Evolutionary conservation across 2,797 vertebrate species (phyloP), one percentile per base, ranked within the genome.

Genomic region (Halcyon chelicuti): DNA sequence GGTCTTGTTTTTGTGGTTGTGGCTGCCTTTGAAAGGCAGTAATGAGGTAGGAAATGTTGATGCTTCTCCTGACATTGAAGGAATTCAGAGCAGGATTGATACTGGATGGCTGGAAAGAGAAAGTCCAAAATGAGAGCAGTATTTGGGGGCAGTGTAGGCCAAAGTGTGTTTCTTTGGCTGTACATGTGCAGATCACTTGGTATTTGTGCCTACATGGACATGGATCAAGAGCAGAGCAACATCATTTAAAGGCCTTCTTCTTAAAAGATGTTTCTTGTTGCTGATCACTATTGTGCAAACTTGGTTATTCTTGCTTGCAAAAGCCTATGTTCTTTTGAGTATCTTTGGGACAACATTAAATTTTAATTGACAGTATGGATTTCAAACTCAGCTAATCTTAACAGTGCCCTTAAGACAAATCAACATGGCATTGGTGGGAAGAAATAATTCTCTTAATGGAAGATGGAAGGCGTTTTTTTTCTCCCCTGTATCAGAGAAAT

Each of bases 21-120:
- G 67, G 33, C 47, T 94, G 85, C 65, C 52, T 94, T 94, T 90
- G 75, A 94, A 94, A 94, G 57, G 72, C 40, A 71, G 57, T 80
- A 76, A 91, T 71, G 81, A 96, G 75, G 87, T 58, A 76, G 75
- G 75, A 79, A 91, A 92, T 35, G 40, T 86, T 91, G 73, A 52
- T 7, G 2, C 25, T 87, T n/a, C 37, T 88, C 91, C 68, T 83
- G 63, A 74, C 1, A 25, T 61, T 14, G 40, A 89, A 90, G 31
- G 10, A 11, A 60, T 89, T 73, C 44, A 37, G 82, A 88, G n/a
- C 39, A 76, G 75, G 70, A 29, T 68, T 70, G 73, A 54, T 66
- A 58, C 54, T 92, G 82, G 14, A 42, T 3, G 11, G 16, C 31
- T 86, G 46, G 70, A 39, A 90, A 67, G 33, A 75, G 17, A 68